Evolutionary conservation across 2,113 vertebrate species (phyloP).

Genomic region (Gnathonemus echidnorhynchus): DNA sequence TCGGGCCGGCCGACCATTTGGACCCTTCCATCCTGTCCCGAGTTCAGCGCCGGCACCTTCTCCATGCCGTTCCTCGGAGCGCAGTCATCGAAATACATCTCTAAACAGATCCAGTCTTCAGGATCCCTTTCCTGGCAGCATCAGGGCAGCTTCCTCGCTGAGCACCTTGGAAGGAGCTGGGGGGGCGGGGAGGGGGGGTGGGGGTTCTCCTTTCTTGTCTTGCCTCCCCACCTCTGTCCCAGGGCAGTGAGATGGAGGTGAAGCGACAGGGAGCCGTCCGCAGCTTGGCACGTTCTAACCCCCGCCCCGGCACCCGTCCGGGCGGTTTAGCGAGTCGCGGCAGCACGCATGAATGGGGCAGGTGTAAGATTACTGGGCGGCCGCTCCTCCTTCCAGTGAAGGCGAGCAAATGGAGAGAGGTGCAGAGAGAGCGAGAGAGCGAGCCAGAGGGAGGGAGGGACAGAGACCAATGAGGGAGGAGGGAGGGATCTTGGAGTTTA

Average conservation of each 20-base stretch:
- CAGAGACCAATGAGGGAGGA: not conserved
- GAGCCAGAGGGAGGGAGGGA: not conserved
- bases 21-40: conserved; percentile 52
- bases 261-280: conserved; percentile 22
- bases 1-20: conserved; percentile 54
- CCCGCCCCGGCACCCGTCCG: conserved; percentile 53
- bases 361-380: conserved; percentile 77
- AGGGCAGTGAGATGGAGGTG: conserved; percentile 30
- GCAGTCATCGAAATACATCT: conserved; percentile 75
- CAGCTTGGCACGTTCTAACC: conserved; percentile 51
- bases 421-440: not conserved
- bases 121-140: conserved; percentile 44
- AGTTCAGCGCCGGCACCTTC: conserved; percentile 60
- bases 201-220: not conserved
- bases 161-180: conserved; percentile 18
- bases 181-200: not conserved
- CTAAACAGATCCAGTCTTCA: conserved; percentile 37
- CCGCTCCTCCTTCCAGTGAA: conserved; percentile 60
- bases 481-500: conserved; percentile 6
- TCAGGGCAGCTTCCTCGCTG: conserved; percentile 33
- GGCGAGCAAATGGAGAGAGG: conserved; percentile 30
- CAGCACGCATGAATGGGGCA: conserved; percentile 67
- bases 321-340: conserved; percentile 71
- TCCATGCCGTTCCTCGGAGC: conserved; percentile 52
- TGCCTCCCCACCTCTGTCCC: not conserved